Conservation (phyloP, 2,797 vertebrate genomes). For the Alauda arvensis region DNA sequence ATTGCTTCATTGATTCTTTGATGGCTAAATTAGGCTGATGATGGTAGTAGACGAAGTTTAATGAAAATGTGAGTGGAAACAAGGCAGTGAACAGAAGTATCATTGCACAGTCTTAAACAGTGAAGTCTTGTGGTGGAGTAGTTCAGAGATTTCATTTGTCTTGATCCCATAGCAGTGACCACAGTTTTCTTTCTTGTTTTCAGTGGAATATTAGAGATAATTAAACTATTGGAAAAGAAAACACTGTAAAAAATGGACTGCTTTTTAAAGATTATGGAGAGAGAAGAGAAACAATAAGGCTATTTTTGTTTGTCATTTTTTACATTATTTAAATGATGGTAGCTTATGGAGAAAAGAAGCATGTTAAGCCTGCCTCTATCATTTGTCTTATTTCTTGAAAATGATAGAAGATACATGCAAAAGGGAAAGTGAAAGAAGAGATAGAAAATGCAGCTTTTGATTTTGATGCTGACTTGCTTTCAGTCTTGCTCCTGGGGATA, state of each 20-base stretch:
- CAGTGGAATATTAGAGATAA: background rate
- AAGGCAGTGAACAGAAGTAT: background rate
- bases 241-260: background rate
- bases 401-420: background rate
- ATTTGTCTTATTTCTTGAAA: conserved; percentile 1
- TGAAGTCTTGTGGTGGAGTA: background rate
- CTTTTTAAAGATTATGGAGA: rapidly evolving
- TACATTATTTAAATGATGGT: background rate
- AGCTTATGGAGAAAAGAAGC: background rate
- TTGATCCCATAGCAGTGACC: background rate
- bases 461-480: background rate
- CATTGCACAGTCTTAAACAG: background rate
- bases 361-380: background rate
- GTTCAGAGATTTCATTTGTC: background rate
- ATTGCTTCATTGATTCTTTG: background rate
- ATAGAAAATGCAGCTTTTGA: background rate
- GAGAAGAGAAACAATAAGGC: background rate
- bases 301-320: background rate
- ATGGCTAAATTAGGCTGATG: background rate
- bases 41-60: background rate
- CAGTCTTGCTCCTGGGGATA: background rate
- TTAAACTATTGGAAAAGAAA: background rate
- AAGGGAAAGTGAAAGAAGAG: background rate
- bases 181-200: background rate
- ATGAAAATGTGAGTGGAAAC: background rate